Conservation (phyloP, 2,888 invertebrate genomes). For the Heteropelma amictum region DNA sequence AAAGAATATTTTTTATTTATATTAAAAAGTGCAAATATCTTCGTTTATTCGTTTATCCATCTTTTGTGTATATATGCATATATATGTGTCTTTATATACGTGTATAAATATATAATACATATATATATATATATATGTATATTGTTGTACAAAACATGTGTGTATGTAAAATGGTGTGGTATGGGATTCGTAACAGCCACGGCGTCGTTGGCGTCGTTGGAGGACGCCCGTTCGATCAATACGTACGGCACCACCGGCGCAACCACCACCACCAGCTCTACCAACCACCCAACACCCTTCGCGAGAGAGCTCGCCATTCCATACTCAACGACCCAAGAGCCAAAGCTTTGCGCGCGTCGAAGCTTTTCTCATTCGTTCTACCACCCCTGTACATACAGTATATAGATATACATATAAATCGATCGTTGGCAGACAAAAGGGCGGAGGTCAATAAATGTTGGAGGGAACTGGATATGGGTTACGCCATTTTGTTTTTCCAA, state of each 20-base stretch:
- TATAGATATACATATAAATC: constrained; percentile 13
- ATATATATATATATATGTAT: neutral
- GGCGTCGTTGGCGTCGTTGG: constrained; percentile 60
- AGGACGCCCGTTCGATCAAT: constrained; percentile 73
- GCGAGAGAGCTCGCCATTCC: constrained; percentile 31
- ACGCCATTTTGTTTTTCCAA: neutral
- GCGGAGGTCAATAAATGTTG: neutral
- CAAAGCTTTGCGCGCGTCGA: constrained; percentile 51
- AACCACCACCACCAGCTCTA: constrained; percentile 55
- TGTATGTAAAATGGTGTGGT: constrained; percentile 25
- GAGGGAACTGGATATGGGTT: neutral
- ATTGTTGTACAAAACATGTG: neutral
- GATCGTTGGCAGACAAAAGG: neutral
- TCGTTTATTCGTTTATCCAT: too few species aligned
- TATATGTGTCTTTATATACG: neutral
- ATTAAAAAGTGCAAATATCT: too few species aligned
- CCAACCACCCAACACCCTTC: constrained; percentile 15
- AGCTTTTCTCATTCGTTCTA: constrained; percentile 47
- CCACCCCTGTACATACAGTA: constrained; percentile 26
- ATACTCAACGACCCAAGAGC: constrained; percentile 1
- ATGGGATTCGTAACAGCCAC: constrained; percentile 65
- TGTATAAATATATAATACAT: neutral
- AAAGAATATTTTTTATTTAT: too few species aligned
- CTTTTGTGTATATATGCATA: neutral
- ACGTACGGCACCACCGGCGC: constrained; percentile 70